Base-by-base conservation (phyloP, 2,113 vertebrate species). In the Aplodontia rufa region DNA sequence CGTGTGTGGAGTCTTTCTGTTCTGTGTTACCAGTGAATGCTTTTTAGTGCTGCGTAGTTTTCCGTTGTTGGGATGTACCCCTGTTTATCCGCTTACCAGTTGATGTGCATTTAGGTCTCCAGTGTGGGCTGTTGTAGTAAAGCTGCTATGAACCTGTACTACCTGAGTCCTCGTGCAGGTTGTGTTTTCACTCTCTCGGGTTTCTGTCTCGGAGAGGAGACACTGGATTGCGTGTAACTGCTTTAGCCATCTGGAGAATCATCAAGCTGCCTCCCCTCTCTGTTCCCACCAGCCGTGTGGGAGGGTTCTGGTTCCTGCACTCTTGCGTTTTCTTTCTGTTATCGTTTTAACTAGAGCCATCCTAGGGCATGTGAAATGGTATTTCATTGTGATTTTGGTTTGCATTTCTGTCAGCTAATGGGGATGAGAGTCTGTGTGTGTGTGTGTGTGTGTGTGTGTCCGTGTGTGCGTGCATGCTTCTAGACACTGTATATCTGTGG, bases 141-240 rank as follows among this genome's bases (percentile, higher is more conserved):
- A 76, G 19, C 82, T 69, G 24, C 81, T 53, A 0, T 72, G 81
- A 78, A 49, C 12, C 40, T 72, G 35, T 68, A 13, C 64, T 40
- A n/a, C 37, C 1, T 58, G 42, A 49, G 26, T 40, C 20, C n/a
- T 82, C 16, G 10, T 79, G 40, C 19, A 35, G 47, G 58, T 35
- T 14, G 0, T 22, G 30, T 37, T 68, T 74, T 62, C 76, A 40
- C 37, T 79, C 68, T 53, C 1, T 24, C 26, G 10, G 20, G 0
- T 60, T 1, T 30, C 9, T 51, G 24, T 2, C 80, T 32, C 14
- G 28, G 19, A 42, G 75, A 45, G 22, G 87, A 75, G 40, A 45
- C 49, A 0, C 55, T 11, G 30, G 60, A 2, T 49, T 35, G 10
- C 3, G 0, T 11, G n/a, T 84, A 11, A 71, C 17, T 62, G 0